Evolutionary conservation across 2,797 vertebrate genomes (phyloP).

Genomic region (Chaetodon trifasciatus): DNA sequence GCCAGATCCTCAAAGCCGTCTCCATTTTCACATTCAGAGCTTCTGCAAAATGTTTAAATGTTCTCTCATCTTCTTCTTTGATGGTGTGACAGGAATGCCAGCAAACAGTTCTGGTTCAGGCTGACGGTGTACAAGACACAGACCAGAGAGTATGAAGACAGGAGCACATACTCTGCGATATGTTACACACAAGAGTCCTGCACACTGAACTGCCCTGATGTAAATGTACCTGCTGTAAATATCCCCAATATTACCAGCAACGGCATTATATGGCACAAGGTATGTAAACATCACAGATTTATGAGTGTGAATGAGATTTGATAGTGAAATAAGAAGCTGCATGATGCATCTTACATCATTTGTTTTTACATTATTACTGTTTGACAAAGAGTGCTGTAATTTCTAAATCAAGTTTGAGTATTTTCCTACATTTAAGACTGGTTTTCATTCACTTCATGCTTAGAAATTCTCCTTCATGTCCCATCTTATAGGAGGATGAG

Average conservation of each 20-base stretch:
- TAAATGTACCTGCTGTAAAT: neutral
- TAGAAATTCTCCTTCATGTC: neutral
- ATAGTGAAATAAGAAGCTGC: neutral
- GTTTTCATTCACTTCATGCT: neutral
- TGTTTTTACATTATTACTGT: neutral
- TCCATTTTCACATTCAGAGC: neutral
- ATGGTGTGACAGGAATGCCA: constrained; percentile 42
- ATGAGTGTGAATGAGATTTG: neutral
- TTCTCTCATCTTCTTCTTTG: neutral
- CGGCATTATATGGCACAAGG: constrained; percentile 66
- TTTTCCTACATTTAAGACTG: neutral
- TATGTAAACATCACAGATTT: constrained; percentile 30
- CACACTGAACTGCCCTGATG: constrained; percentile 31
- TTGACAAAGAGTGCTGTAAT: too few relatives aligned
- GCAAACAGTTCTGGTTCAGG: constrained; percentile 20
- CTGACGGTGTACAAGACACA: constrained; percentile 49
- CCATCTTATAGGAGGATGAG: constrained; percentile 25
- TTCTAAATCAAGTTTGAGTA: too few relatives aligned
- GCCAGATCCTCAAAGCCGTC: too few relatives aligned
- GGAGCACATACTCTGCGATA: fast-evolving
- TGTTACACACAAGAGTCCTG: constrained; percentile 44
- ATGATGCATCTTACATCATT: neutral
- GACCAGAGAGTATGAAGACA: constrained; percentile 3
- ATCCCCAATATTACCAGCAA: constrained; percentile 2
- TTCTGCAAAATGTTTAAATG: neutral